These are phyloP conservation scores for Montipora capricornis DNA, from an alignment of 64 coral and sea anemone species.

Conservation along the genomic window DNA sequence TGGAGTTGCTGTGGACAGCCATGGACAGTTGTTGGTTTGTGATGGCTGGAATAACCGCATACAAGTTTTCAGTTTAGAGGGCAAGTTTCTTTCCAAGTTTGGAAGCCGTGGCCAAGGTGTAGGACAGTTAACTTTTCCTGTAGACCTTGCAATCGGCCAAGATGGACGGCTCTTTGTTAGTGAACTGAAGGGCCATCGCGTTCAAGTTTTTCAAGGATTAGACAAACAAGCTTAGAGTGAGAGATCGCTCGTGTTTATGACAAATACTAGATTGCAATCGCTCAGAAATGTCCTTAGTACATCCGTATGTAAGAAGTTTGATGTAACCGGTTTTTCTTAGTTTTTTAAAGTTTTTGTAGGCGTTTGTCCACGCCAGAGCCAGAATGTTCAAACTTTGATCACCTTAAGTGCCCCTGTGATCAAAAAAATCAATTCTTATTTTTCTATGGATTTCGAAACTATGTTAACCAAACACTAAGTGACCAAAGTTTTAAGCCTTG, in stretches of 20 bases:
- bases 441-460: no score
- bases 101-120: slow-evolving; percentile 32
- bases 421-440: no score
- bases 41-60: slow-evolving; percentile 71
- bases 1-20: slow-evolving; percentile 49
- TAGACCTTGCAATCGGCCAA: slow-evolving; percentile 23
- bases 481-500: no score
- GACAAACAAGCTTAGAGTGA: slow-evolving; percentile 12
- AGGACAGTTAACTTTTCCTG: slow-evolving; percentile 46
- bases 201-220: slow-evolving; percentile 59
- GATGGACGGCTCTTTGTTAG: slow-evolving; percentile 43
- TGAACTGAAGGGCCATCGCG: slow-evolving; percentile 34
- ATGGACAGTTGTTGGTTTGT: slow-evolving; percentile 60
- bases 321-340: background rate
- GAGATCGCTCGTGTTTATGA: background rate
- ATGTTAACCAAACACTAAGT: no score
- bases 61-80: slow-evolving; percentile 46
- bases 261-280: background rate
- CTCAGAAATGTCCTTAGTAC: background rate
- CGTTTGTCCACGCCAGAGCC: background rate
- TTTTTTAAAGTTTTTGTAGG: background rate
- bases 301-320: background rate
- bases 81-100: slow-evolving; percentile 61
- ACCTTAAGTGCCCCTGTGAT: no score
- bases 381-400: no score